Evolutionary conservation across 2,888 invertebrate genomes (phyloP), one percentile per base, ranked within the genome.

Genomic region (Ochlodes sylvanus): DNA sequence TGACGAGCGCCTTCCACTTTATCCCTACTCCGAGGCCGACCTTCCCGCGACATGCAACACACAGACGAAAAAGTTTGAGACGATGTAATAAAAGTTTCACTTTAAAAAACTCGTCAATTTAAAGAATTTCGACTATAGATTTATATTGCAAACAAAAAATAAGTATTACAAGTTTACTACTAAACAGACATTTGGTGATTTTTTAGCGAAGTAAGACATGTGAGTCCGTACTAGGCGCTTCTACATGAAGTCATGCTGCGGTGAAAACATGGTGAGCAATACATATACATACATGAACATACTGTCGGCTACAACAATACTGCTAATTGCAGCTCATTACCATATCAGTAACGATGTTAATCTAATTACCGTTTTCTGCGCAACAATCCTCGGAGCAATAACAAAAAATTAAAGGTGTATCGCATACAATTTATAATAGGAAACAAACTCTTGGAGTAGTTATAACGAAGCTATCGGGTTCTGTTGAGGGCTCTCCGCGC

Each of bases 401-500:
- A 47, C 44, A 47, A 42, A 42, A 12, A 47, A 17, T 47, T 6
- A 19, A 21, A 52, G 12, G 19, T 21, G 52, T 52, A 12, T 52
- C 52, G 14, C 10, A 10, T 14, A 21, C 52, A 52, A 19, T 21
- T 19, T 14, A 52, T 38, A 21, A 47, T 47, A 5, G 52, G 21
- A 14, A 7, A 17, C 47, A 47, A 47, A 3, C 52, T 52, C 52
- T 19, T 21, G 21, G 21, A 52, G 52, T 52, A 21, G 21, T 21
- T 52, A 52, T 47, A 17, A 21, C 14, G 52, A 21, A 52, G 52
- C 52, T 52, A 52, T 52, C 52, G 21, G 52, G 21, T 52, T 52
- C 21, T 15, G 6, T 19, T 21, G 52, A 52, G 52, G 12, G 14
- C 21, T 21, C 52, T 38, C 38, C 10, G 38, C 38, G 0, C 34